Evolutionary conservation across 2,113 vertebrate genomes (phyloP).

Genomic region (Cyprinodon brontotheroides): DNA sequence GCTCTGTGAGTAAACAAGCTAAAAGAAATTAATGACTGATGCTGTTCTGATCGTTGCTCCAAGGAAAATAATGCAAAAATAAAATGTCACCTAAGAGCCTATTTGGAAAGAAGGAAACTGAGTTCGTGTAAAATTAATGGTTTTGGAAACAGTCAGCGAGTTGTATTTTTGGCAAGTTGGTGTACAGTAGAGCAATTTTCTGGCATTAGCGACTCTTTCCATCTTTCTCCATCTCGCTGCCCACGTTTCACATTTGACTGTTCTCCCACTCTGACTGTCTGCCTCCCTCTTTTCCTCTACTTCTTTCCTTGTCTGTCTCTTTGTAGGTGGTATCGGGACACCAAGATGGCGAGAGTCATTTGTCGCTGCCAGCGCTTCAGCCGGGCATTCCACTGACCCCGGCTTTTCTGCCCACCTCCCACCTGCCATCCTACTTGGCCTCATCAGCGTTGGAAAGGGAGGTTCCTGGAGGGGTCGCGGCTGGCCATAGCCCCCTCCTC

Average conservation of each 20-base stretch:
- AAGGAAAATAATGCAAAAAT: too few relatives aligned
- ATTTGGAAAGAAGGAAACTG: background rate
- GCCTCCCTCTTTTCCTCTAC: conserved; percentile 6
- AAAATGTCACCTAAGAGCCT: background rate
- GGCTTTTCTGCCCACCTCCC: conserved; percentile 86
- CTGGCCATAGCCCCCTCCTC: conserved; percentile 86
- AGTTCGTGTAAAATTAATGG: background rate
- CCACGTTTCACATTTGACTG: conserved; percentile 40
- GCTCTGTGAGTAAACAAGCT: conserved; percentile 81
- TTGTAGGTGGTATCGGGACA: conserved; percentile 84
- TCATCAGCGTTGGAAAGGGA: conserved; percentile 86
- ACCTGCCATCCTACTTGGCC: conserved; percentile 92
- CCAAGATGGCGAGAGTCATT: conserved; percentile 87
- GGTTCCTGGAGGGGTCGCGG: conserved; percentile 67
- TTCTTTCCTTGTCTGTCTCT: conserved; percentile 6
- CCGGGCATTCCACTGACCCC: conserved; percentile 85
- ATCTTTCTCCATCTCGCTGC: conserved; percentile 21
- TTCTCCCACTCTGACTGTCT: conserved; percentile 18
- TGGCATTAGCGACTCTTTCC: background rate
- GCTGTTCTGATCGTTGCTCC: background rate
- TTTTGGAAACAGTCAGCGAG: background rate
- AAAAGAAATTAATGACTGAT: background rate
- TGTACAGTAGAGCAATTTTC: conserved; percentile 8
- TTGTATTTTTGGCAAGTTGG: background rate
- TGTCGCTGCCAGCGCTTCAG: conserved; percentile 84